Evolutionary conservation across 1,140 invertebrate species (phyloP).

Genomic region (Nymphalis io): DNA sequence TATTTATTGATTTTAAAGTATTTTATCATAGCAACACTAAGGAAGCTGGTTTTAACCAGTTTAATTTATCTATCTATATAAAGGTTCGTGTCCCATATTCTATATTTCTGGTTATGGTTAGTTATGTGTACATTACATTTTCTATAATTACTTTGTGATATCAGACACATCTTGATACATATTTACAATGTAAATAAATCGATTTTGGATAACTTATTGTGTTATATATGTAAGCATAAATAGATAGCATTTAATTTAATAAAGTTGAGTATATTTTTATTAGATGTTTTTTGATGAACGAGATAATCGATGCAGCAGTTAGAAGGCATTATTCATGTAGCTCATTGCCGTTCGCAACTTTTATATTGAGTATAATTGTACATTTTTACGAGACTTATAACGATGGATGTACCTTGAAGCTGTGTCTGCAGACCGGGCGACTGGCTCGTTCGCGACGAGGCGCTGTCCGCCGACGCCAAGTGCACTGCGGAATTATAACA

Average conservation of each 20-base stretch:
- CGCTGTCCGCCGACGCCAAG: neutral
- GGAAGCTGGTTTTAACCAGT: neutral
- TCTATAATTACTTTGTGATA: neutral
- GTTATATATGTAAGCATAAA: too few relatives aligned
- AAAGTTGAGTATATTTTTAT: too few relatives aligned
- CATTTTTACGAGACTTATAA: neutral
- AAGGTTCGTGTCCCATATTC: conserved; percentile 7
- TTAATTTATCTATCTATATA: neutral
- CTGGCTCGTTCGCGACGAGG: neutral
- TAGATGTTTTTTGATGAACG: too few relatives aligned
- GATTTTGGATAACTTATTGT: too few relatives aligned
- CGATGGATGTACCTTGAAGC: neutral
- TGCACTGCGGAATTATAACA: neutral
- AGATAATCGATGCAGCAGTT: too few relatives aligned
- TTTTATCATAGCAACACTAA: neutral
- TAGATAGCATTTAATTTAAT: too few relatives aligned
- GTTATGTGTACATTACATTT: neutral
- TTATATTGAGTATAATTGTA: too few relatives aligned
- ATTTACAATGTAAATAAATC: too few relatives aligned
- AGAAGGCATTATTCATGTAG: too few relatives aligned
- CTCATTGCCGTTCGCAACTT: too few relatives aligned
- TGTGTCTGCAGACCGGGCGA: neutral
- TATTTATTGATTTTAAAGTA: neutral
- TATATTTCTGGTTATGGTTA: conserved; percentile 1
- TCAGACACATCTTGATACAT: too few relatives aligned